Conservation (phyloP, 2,113 vertebrate genomes). For the Aphyosemion australe region DNA sequence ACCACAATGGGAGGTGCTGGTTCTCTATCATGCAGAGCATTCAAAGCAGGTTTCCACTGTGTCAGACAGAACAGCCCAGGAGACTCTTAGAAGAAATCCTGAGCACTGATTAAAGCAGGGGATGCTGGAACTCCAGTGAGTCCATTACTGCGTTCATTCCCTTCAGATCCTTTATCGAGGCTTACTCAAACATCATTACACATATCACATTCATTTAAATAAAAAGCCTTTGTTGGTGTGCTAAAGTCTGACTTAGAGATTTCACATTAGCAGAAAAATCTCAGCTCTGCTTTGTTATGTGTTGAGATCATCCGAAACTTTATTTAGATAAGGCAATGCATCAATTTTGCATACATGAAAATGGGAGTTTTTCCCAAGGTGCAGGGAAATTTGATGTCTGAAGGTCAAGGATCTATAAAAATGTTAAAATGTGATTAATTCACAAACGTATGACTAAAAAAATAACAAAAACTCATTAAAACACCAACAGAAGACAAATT, state of each 20-base stretch:
- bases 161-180: not conserved
- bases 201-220: not conserved
- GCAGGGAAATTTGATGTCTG: conserved; percentile 60
- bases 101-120: conserved; percentile 1
- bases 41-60: conserved; percentile 35
- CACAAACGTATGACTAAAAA: no score
- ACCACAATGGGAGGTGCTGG: not conserved
- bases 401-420: conserved; percentile 4
- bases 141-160: not conserved
- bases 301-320: conserved; percentile 1
- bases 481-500: conserved; percentile 6
- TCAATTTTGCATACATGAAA: conserved; percentile 64
- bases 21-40: conserved; percentile 9
- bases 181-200: not conserved
- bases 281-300: not conserved
- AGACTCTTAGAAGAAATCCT: conserved; percentile 30
- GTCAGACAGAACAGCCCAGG: not conserved
- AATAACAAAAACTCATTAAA: not conserved
- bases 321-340: conserved; percentile 19
- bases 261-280: no score
- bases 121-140: not conserved
- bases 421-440: not conserved
- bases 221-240: not conserved
- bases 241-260: not conserved
- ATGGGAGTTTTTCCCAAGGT: conserved; percentile 44